Evolutionary conservation across 1,140 invertebrate species (phyloP), one percentile per base, ranked within the genome.

Genomic region (Tyrophagus putrescentiae): DNA sequence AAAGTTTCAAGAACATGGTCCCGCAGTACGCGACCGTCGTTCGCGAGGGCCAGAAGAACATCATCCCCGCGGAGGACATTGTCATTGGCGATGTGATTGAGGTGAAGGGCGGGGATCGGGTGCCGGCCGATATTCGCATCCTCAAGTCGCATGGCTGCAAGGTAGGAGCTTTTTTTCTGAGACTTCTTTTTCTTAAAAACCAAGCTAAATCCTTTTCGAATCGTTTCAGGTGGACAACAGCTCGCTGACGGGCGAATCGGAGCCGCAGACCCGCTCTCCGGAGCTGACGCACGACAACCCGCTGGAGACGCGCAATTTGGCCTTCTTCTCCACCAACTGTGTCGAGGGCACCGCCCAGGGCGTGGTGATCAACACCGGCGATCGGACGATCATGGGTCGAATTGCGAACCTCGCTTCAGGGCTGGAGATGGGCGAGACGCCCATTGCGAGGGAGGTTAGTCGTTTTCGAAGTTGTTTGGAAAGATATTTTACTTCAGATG

Each of bases 1-100:
- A n/a, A 13, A n/a, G n/a, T n/a, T 70, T 68, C 53, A 67, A 70
- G 60, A 70, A 68, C 57, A 64, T 73, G 61, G 65, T 72, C 60
- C 71, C 70, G 36, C 67, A 71, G 64, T 95, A 90, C 73, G 94
- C 94, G 21, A 86, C 87, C 58, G 92, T 94, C 53, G 80, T 97
- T 65, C 80, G 95, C 64, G 87, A 93, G 75, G 93, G 93, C 62
- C 83, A 92, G 72, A 94, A 93, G 70, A 72, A 87, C 60, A 92
- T 86, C 57, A 74, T 95, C 52, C 80, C 83, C 45, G 88, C 88
- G 63, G 88, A 93, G 62, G 70, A 73, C 61, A 63, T 70, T 59
- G 62, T 85, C 0, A 66, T 85, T n/a, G 87, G 87, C 23, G 87
- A 91, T 69, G 72, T 90, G 44, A 81, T 90, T 0, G 83, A 87